These are phyloP conservation scores for Lapara coniferarum DNA, from an alignment of 2,888 invertebrate species.

Conservation along the genomic window DNA sequence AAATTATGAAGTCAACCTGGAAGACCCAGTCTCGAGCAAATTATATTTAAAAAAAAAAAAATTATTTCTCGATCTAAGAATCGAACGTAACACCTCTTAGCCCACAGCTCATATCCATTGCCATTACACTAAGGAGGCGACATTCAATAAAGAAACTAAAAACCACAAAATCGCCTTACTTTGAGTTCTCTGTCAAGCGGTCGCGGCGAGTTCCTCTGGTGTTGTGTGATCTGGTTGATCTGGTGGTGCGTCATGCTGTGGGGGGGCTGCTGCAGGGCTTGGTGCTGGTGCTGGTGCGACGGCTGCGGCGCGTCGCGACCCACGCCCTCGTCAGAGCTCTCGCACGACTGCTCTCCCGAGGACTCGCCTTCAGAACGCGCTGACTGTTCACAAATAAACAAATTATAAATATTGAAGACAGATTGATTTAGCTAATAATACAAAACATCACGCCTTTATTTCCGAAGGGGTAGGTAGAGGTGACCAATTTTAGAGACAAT, in stretches of 20 bases:
- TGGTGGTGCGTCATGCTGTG: slow-evolving; percentile 38
- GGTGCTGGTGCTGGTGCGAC: slow-evolving; percentile 47
- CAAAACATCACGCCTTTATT: too few species aligned
- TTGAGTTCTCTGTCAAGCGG: slow-evolving; percentile 72
- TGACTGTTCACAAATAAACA: slow-evolving; percentile 57
- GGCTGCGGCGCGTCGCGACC: slow-evolving; percentile 68
- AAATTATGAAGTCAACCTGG: too few species aligned
- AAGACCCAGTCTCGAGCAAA: too few species aligned
- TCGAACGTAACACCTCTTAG: too few species aligned
- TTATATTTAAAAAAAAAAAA: too few species aligned
- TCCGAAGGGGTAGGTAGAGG: too few species aligned
- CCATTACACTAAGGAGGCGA: too few species aligned
- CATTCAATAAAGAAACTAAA: too few species aligned
- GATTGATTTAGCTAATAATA: background rate
- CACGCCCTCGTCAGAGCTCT: slow-evolving; percentile 78
- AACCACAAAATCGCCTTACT: slow-evolving; percentile 44
- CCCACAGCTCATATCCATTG: too few species aligned
- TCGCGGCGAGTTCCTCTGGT: slow-evolving; percentile 70
- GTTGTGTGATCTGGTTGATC: slow-evolving; percentile 60
- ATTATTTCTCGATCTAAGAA: too few species aligned
- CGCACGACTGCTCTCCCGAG: slow-evolving; percentile 77
- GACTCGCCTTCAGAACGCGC: slow-evolving; percentile 78
- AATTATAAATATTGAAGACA: slow-evolving; percentile 7
- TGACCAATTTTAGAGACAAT: too few species aligned
- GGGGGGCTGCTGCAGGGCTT: slow-evolving; percentile 48